A percentile compares a stretch with the other conserved stretches of the same genome.
Conservation (phyloP, 2,888 invertebrate genomes). For the Formica aserva region DNA sequence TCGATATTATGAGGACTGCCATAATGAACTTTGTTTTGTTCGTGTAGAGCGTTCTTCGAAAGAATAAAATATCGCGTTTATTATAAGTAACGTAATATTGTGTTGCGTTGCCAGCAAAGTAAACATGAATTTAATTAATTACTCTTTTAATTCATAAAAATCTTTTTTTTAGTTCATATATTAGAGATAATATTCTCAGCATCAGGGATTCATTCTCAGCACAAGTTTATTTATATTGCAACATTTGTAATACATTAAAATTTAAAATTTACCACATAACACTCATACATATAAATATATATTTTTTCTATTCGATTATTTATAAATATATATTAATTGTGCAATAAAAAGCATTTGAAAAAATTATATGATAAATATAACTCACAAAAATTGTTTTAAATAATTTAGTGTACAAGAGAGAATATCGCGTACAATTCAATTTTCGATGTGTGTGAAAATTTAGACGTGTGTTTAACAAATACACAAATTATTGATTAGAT, state of each 20-base stretch:
- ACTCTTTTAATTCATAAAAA: conserved; percentile 29
- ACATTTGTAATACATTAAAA: not conserved
- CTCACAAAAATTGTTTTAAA: not conserved
- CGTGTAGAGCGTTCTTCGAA: not conserved
- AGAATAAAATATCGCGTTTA: not conserved
- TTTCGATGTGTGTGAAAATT: not conserved
- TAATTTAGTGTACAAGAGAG: not conserved
- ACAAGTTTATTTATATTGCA: conserved; percentile 7
- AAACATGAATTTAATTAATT: conserved; percentile 30
- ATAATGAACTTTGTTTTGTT: not conserved
- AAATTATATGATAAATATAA: not conserved
- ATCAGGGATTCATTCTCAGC: not conserved
- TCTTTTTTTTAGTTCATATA: not conserved
- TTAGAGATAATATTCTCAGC: not conserved
- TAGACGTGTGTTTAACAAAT: not conserved
- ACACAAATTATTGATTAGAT: not conserved
- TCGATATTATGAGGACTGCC: not conserved
- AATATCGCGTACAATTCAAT: not conserved
- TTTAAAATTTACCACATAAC: not conserved
- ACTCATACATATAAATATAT: not conserved
- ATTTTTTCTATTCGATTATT: conserved; percentile 6
- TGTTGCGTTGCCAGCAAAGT: not conserved
- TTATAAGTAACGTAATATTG: not conserved
- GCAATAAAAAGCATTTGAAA: not conserved
- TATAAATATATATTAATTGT: not conserved